A percentile compares a stretch with the other conserved stretches of the same genome.
Evolutionary conservation across 1,140 invertebrate genomes (phyloP).

Genomic region (Oncopeltus fasciatus): DNA sequence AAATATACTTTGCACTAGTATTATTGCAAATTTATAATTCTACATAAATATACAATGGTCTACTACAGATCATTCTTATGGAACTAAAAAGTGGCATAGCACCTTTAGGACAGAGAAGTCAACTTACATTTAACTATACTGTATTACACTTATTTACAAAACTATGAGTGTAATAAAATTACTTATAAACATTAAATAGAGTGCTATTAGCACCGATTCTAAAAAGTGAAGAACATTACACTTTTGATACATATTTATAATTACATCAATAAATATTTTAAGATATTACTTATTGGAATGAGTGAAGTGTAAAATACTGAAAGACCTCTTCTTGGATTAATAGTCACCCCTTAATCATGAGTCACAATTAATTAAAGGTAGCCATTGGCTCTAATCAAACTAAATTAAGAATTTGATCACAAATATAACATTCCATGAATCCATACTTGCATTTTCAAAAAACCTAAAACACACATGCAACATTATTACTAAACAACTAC

Average conservation of each 20-base stretch:
- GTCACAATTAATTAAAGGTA: background rate
- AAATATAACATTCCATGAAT: background rate
- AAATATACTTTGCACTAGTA: constrained; percentile 5
- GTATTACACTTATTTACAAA: constrained; percentile 1
- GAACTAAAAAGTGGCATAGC: constrained; percentile 5
- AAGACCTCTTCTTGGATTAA: background rate
- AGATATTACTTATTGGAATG: background rate
- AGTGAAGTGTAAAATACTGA: background rate
- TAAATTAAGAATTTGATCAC: constrained; percentile 1
- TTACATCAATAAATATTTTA: background rate
- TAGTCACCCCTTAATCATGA: background rate
- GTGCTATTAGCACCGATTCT: background rate
- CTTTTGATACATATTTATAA: background rate
- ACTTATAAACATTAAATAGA: constrained; percentile 1
- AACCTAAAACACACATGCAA: too few relatives aligned
- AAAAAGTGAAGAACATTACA: background rate
- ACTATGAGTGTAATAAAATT: constrained; percentile 6
- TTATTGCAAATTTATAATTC: constrained; percentile 5
- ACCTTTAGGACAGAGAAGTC: background rate
- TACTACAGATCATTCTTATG: constrained; percentile 1
- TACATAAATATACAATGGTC: constrained; percentile 6
- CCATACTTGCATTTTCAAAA: background rate
- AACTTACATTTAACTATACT: background rate
- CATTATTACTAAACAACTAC: too few relatives aligned
- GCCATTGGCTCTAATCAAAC: background rate